Percentiles rank a stretch among this genome's conserved stretches.
These are phyloP conservation scores for Pontoporia blainvillei DNA, from an alignment of 2,113 vertebrate genomes.

Conservation along the genomic window DNA sequence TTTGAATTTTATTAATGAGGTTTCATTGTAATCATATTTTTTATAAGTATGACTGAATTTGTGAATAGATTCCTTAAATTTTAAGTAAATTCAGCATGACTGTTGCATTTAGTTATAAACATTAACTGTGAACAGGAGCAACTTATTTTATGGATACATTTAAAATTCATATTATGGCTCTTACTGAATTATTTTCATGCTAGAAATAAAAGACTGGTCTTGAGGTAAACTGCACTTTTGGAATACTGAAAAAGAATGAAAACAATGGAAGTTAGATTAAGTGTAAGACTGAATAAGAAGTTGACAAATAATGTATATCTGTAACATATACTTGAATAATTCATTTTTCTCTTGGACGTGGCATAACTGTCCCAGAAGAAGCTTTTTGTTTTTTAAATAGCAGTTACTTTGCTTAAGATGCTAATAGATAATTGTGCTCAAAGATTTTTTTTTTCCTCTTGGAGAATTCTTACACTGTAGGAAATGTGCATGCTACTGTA, in stretches of 20 bases:
- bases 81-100: neutral
- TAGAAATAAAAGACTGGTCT: neutral
- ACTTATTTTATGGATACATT: constrained; percentile 29
- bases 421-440: neutral
- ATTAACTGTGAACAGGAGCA: constrained; percentile 38
- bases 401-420: neutral
- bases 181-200: neutral
- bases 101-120: constrained; percentile 9
- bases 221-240: neutral
- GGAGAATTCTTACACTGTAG: neutral
- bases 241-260: neutral
- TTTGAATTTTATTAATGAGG: neutral
- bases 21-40: constrained; percentile 14
- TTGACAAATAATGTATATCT: neutral
- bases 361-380: neutral
- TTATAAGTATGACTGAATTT: constrained; percentile 42
- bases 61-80: neutral
- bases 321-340: neutral
- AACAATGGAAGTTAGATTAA: neutral
- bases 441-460: neutral
- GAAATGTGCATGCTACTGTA: neutral
- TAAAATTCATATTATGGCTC: neutral
- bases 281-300: neutral
- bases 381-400: neutral
- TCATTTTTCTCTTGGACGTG: neutral